These are phyloP conservation scores for Melanogrammus aeglefinus DNA, from an alignment of 2,797 vertebrate species.

Conservation along the genomic window DNA sequence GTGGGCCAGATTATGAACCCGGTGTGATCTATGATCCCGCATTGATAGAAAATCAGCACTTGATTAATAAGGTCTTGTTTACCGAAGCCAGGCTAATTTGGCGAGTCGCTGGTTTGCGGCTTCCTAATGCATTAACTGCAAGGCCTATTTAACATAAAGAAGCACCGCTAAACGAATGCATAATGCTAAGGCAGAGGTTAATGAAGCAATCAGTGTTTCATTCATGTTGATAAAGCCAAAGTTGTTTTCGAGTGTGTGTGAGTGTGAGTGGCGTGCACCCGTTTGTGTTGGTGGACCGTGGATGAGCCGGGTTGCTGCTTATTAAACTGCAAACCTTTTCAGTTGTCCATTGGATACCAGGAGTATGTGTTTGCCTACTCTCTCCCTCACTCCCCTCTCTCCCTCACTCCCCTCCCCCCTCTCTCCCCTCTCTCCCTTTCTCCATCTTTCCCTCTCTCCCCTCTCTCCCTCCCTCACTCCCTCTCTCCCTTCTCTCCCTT, in stretches of 20 bases:
- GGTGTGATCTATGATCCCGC: constrained; percentile 40
- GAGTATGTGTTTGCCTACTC: neutral
- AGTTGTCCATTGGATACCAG: too few species aligned
- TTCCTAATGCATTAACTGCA: constrained; percentile 36
- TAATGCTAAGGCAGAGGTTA: constrained; percentile 41
- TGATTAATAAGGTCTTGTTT: constrained; percentile 53
- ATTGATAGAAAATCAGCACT: constrained; percentile 39
- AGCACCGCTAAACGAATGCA: constrained; percentile 37
- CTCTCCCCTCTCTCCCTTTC: neutral
- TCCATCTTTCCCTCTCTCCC: neutral
- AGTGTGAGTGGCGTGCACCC: neutral
- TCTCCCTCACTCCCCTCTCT: too few species aligned
- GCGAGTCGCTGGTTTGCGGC: constrained; percentile 32
- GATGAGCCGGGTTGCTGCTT: constrained; percentile 30
- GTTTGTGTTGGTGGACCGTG: constrained; percentile 8
- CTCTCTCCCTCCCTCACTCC: neutral
- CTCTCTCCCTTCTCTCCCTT: too few species aligned
- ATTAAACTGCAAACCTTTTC: neutral
- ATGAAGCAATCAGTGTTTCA: constrained; percentile 36
- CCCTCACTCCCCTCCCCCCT: constrained; percentile 1
- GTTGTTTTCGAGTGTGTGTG: neutral
- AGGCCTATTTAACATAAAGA: constrained; percentile 35
- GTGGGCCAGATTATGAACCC: constrained; percentile 3
- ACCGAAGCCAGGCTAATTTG: constrained; percentile 46
- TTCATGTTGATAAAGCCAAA: constrained; percentile 18